These are phyloP conservation scores for Octopus bimaculoides DNA, from an alignment of 1,140 invertebrate species.

Conservation along the genomic window DNA sequence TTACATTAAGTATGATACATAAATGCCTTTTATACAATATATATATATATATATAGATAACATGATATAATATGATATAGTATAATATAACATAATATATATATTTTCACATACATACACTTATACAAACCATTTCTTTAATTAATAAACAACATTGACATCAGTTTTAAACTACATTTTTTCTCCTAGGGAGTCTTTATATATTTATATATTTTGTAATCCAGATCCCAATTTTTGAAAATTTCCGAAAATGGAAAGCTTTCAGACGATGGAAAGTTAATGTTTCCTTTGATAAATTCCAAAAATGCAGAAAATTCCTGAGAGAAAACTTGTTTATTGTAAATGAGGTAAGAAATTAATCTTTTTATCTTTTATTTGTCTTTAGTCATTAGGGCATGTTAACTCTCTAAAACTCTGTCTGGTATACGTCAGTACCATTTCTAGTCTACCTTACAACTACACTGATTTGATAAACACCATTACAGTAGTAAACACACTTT, in stretches of 20 bases:
- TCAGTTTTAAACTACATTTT: neutral
- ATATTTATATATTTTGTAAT: constrained; percentile 17
- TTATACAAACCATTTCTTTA: neutral
- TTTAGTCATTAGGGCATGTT: neutral
- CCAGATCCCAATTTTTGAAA: constrained; percentile 71
- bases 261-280: constrained; percentile 78
- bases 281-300: constrained; percentile 70
- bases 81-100: neutral
- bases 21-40: no score
- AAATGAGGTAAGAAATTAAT: constrained; percentile 59
- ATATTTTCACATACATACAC: neutral
- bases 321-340: constrained; percentile 71
- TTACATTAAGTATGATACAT: no score
- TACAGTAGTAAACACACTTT: neutral
- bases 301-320: constrained; percentile 62
- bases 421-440: neutral
- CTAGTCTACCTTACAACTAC: neutral
- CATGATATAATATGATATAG: neutral
- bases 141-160: neutral
- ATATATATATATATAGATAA: no score
- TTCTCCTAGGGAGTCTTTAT: neutral
- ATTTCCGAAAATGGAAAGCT: constrained; percentile 77
- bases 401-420: neutral
- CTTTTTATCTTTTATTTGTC: neutral
- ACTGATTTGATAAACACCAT: neutral